These are phyloP conservation scores for Kradibia gibbosae DNA, from an alignment of 1,140 invertebrate genomes.

Conservation along the genomic window DNA sequence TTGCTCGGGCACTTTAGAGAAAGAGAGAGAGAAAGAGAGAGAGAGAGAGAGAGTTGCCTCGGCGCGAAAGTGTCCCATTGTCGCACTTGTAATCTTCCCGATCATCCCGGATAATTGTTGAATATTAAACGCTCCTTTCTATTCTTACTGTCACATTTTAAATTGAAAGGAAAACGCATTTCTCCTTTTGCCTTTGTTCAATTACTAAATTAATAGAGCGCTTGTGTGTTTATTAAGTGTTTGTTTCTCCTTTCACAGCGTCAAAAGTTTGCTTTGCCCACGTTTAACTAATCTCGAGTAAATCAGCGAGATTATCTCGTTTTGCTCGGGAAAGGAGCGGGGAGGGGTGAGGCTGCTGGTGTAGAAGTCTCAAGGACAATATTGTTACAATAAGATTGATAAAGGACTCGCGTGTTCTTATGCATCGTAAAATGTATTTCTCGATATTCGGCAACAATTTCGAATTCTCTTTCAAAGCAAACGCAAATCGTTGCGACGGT, in stretches of 20 bases:
- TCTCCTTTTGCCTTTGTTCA: neutral
- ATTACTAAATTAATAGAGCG: neutral
- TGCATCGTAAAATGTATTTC: no score
- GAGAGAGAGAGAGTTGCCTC: neutral
- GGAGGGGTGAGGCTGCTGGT: no score
- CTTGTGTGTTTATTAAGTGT: neutral
- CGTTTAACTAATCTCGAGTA: neutral
- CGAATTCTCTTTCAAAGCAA: neutral
- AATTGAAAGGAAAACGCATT: neutral
- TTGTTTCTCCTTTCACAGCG: neutral
- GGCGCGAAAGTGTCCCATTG: neutral
- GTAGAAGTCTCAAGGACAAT: no score
- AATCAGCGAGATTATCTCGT: neutral
- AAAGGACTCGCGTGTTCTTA: no score
- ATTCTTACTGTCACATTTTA: neutral
- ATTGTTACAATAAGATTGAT: no score
- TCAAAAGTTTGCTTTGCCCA: neutral
- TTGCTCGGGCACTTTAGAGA: neutral
- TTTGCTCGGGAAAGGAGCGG: neutral
- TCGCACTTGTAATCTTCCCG: neutral
- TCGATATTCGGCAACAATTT: neutral
- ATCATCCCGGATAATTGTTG: slow-evolving; percentile 10
- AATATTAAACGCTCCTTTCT: slow-evolving; percentile 6
- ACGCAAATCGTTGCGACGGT: neutral
- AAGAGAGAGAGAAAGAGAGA: no score